phyloP scores from a whole-genome alignment of 2,797 vertebrate species.

The Chrosomus eos region DNA sequence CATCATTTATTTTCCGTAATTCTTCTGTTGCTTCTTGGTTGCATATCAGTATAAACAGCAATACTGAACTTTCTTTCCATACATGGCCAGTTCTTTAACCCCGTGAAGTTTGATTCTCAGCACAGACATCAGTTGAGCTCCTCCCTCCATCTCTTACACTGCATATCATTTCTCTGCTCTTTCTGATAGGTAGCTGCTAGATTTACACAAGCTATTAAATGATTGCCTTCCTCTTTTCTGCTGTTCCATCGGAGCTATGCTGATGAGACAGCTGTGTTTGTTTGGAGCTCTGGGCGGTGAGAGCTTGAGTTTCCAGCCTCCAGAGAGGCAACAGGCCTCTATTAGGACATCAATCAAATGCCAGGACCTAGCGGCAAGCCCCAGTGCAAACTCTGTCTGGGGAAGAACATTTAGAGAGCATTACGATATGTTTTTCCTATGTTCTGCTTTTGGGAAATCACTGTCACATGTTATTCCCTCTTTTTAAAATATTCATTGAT shows the following conservation, averaged over 20 bases:
- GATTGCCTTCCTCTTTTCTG: conserved; percentile 55
- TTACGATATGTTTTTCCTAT: conserved; percentile 23
- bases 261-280: conserved; percentile 59
- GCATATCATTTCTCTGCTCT: conserved; percentile 59
- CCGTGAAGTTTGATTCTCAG: conserved; percentile 25
- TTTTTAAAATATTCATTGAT: conserved; percentile 64
- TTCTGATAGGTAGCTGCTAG: conserved; percentile 64
- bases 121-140: conserved; percentile 49
- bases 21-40: neutral
- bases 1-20: neutral
- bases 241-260: conserved; percentile 58
- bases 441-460: conserved; percentile 5
- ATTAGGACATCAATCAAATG: conserved; percentile 60
- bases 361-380: conserved; percentile 31
- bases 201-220: conserved; percentile 70
- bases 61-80: neutral
- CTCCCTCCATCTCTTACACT: conserved; percentile 13
- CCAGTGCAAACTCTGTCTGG: conserved; percentile 29
- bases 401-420: conserved; percentile 35
- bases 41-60: neutral
- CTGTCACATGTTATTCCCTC: conserved; percentile 4
- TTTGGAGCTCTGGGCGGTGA: conserved; percentile 64
- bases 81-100: conserved; percentile 28
- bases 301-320: conserved; percentile 44
- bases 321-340: conserved; percentile 41